Evolutionary conservation across 2,113 vertebrate species (phyloP).

Genomic region (Mystacornis crossleyi): DNA sequence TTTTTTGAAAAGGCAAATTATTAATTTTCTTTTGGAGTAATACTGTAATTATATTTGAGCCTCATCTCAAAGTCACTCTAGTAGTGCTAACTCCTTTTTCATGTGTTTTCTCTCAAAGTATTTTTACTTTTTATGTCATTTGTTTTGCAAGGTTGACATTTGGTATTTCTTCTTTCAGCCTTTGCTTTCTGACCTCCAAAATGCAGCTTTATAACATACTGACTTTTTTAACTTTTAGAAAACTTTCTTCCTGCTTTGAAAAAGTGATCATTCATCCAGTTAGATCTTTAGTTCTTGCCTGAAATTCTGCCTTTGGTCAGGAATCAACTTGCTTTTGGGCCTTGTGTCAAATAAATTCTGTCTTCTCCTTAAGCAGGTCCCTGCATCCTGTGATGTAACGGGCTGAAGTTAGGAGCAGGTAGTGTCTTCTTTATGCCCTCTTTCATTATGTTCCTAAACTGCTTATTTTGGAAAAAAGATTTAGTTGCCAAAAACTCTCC

Average conservation of each 20-base stretch:
- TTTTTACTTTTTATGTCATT: not conserved
- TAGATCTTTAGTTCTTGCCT: not conserved
- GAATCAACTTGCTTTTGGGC: not conserved
- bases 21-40: not conserved
- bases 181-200: not conserved
- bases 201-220: not conserved
- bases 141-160: not conserved
- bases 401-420: not conserved
- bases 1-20: not conserved
- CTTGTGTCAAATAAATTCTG: not conserved
- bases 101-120: not conserved
- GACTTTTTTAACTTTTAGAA: not conserved
- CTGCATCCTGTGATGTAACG: not conserved
- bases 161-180: not conserved
- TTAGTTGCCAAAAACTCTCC: not conserved
- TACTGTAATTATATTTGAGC: not conserved
- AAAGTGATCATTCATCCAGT: not conserved
- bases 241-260: not conserved
- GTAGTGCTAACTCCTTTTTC: not conserved
- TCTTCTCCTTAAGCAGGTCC: not conserved
- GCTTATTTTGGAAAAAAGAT: not conserved
- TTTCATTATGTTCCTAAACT: not conserved
- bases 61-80: not conserved
- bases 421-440: not conserved
- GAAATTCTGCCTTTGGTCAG: not conserved